phyloP scores from a whole-genome alignment of 2,888 invertebrate species.

The Drosophila prolongata region DNA sequence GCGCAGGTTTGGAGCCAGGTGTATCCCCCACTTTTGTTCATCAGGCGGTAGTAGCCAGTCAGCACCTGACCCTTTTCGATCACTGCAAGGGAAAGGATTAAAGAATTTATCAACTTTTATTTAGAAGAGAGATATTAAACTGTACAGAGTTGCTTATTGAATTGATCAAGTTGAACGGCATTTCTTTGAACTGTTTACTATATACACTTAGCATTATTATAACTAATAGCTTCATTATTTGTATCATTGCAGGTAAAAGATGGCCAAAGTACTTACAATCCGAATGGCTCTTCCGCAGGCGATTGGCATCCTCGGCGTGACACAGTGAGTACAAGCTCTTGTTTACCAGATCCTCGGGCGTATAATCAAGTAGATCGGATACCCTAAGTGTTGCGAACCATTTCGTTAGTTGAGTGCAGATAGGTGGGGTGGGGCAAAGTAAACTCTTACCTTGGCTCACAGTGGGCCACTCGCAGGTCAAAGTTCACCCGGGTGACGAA shows the following conservation, averaged over 20 bases:
- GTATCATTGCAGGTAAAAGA: not conserved
- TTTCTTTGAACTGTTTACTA: too few relatives aligned
- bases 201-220: too few relatives aligned
- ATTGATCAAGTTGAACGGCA: too few relatives aligned
- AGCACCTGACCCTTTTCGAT: conserved; percentile 98
- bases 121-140: not conserved
- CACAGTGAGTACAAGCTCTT: conserved; percentile 97
- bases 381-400: conserved; percentile 87
- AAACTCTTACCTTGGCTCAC: conserved; percentile 94
- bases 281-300: conserved; percentile 96
- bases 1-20: conserved; percentile 99
- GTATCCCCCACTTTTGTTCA: conserved; percentile 98
- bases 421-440: not conserved
- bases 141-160: too few relatives aligned
- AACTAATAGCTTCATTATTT: not conserved
- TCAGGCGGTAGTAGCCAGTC: conserved; percentile 97
- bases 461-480: conserved; percentile 98
- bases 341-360: conserved; percentile 96
- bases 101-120: too few relatives aligned
- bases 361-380: conserved; percentile 95
- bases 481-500: conserved; percentile 98
- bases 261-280: conserved; percentile 91
- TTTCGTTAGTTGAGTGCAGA: not conserved
- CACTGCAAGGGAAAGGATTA: conserved; percentile 86
- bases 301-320: conserved; percentile 97